Evolutionary conservation across 2,113 vertebrate species (phyloP), one percentile per base, ranked within the genome.

Genomic region (Excalfactoria chinensis): DNA sequence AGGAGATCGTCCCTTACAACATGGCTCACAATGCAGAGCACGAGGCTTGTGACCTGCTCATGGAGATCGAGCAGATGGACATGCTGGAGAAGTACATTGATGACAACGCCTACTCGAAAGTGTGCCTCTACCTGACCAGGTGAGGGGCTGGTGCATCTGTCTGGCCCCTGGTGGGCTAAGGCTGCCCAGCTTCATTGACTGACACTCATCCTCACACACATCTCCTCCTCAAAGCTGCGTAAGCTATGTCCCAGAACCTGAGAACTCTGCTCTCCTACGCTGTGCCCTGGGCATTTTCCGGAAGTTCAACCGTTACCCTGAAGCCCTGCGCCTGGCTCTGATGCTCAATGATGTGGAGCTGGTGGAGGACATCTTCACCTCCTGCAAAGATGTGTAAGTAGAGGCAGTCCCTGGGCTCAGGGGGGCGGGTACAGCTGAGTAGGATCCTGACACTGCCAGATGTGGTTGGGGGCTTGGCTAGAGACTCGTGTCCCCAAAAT

Each of bases 21-120:
- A 99, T 99, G 99, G 99, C 98, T 17, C 99, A 99, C 97, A 99
- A 99, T 0, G 99, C 99, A 1, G 99, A 99, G 95, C 99, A 99
- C 0, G 99, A 99, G 95, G 99, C 99, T 26, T 99, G 99, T 12
- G 99, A 99, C 95, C 97, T 99, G 82, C 98, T 99, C 34, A 99
- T 99, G 99, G 99, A 99, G 95, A 99, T 99, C 1, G 99, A 99
- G 91, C 98, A 98, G 91, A 98, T 99, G 73, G 98, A 99, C 89
- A 99, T 99, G 99, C 97, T 99, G 88, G 99, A 99, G 95, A 97
- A 98, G 80, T 99, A 99, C 96, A 99, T 99, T 0, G 99, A 99
- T 49, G 99, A 99, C 83, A 99, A 99, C 0, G 99, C 99, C 21
- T 99, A 99, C 34, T 97, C 99, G 76, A 99, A 99, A 97, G 99